Conservation (phyloP, 2,888 invertebrate species). For the Cerceris rybyensis region DNA sequence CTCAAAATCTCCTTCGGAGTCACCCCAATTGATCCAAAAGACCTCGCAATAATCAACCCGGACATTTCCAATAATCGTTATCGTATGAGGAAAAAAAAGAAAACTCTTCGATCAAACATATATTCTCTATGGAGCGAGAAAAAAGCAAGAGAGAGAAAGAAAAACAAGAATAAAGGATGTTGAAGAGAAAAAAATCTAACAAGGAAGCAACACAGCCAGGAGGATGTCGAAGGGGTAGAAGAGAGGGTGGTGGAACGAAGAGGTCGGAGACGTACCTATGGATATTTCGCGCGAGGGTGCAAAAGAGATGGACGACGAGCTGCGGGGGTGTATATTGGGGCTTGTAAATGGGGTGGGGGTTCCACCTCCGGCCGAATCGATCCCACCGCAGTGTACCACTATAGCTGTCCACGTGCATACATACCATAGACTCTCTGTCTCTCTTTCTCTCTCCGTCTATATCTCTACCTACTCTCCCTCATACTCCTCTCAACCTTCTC, state of each 20-base stretch:
- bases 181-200: constrained; percentile 37
- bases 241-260: constrained; percentile 8
- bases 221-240: constrained; percentile 36
- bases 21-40: background rate
- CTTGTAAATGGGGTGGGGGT: constrained; percentile 69
- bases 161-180: constrained; percentile 14
- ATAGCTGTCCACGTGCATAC: constrained; percentile 76
- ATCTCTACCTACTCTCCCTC: background rate
- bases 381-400: constrained; percentile 78
- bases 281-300: constrained; percentile 69
- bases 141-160: background rate
- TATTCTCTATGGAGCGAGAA: background rate
- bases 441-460: background rate
- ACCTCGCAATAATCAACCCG: background rate
- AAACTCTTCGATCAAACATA: background rate
- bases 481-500: background rate
- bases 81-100: too few species aligned
- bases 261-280: constrained; percentile 44
- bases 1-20: background rate
- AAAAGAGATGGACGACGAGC: constrained; percentile 61
- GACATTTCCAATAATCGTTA: background rate
- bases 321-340: constrained; percentile 70
- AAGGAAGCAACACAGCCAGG: constrained; percentile 51
- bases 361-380: constrained; percentile 78
- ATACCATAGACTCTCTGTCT: constrained; percentile 62